Evolutionary conservation across 2,888 invertebrate genomes (phyloP).

Genomic region (Phasia obesa): DNA sequence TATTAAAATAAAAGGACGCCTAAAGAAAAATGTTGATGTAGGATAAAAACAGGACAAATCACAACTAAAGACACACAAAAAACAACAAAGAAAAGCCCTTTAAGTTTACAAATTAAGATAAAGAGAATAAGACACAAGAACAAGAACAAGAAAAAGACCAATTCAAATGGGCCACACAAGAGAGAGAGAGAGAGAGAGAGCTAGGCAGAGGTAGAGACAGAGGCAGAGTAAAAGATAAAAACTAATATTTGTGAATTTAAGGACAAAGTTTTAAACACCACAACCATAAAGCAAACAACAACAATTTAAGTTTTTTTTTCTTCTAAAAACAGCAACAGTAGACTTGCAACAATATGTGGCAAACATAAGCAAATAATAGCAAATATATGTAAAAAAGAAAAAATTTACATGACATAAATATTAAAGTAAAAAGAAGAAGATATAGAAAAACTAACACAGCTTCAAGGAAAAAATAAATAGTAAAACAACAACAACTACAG

Average conservation of each 20-base stretch:
- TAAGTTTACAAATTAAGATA: conserved; percentile 3
- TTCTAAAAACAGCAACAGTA: conserved; percentile 16
- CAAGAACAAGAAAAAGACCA: neutral
- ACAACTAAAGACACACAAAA: neutral
- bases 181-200: neutral
- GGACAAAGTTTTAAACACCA: conserved; percentile 33
- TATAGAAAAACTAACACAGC: neutral
- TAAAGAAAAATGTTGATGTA: neutral
- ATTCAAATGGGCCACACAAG: no score
- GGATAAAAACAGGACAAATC: neutral
- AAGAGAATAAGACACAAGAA: neutral
- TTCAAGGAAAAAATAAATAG: neutral
- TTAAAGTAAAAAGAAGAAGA: no score
- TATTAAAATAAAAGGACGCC: conserved; percentile 1
- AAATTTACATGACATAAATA: neutral
- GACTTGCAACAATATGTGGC: conserved; percentile 17
- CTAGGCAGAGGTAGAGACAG: neutral
- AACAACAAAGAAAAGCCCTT: neutral
- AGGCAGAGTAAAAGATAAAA: neutral
- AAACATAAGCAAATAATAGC: neutral
- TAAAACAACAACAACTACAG: neutral
- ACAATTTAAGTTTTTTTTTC: conserved; percentile 25
- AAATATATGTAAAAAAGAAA: neutral
- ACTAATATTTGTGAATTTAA: conserved; percentile 12
- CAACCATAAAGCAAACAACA: conserved; percentile 8